Conservation (phyloP, 2,888 invertebrate species). For the Pseudanteris insignis region DNA sequence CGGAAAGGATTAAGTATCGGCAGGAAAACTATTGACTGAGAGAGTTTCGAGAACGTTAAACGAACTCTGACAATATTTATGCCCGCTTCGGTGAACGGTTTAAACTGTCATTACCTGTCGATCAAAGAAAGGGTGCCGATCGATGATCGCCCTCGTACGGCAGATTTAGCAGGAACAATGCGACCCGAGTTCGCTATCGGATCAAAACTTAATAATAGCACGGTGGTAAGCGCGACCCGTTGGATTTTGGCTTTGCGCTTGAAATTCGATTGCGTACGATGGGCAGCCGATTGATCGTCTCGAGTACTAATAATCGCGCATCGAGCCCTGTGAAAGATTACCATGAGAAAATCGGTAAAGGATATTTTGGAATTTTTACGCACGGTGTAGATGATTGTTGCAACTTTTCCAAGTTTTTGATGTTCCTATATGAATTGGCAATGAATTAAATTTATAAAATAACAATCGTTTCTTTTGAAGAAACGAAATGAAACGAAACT, state of each 20-base stretch:
- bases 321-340: slow-evolving; percentile 13
- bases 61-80: slow-evolving; percentile 51
- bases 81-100: slow-evolving; percentile 54
- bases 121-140: slow-evolving; percentile 64
- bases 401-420: too few relatives aligned
- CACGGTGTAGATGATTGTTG: too few relatives aligned
- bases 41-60: slow-evolving; percentile 49
- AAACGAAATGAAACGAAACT: too few relatives aligned
- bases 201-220: slow-evolving; percentile 61
- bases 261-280: slow-evolving; percentile 44
- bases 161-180: slow-evolving; percentile 61
- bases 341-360: neutral
- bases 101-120: slow-evolving; percentile 66
- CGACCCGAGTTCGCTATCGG: slow-evolving; percentile 50
- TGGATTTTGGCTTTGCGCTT: slow-evolving; percentile 45
- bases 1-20: slow-evolving; percentile 60
- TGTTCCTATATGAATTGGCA: too few relatives aligned
- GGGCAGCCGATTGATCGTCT: slow-evolving; percentile 41
- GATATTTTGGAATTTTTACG: too few relatives aligned
- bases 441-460: too few relatives aligned
- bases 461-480: too few relatives aligned
- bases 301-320: slow-evolving; percentile 39
- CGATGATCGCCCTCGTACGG: slow-evolving; percentile 61
- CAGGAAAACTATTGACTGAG: slow-evolving; percentile 58
- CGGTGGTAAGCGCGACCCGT: slow-evolving; percentile 45